Conservation (phyloP, 2,888 invertebrate genomes). For the Ornithoptera priamus region DNA sequence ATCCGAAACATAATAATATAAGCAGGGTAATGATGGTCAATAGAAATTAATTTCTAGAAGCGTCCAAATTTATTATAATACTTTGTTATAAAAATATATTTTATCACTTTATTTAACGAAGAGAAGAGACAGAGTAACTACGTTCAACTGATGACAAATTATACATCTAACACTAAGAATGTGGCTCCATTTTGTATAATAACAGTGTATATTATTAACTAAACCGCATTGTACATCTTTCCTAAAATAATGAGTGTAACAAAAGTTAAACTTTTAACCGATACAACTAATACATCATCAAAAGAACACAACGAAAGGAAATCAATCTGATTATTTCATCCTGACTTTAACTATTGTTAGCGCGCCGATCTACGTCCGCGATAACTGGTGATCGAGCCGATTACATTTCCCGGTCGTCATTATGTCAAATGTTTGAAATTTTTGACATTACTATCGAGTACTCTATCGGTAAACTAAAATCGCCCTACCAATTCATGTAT, state of each 20-base stretch:
- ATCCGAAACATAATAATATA: too few relatives aligned
- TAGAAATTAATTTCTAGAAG: too few relatives aligned
- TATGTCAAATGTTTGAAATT: slow-evolving; percentile 43
- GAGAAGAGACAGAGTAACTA: too few relatives aligned
- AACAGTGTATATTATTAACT: too few relatives aligned
- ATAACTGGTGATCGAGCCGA: slow-evolving; percentile 37
- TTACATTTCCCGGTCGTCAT: slow-evolving; percentile 42
- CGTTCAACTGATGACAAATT: too few relatives aligned
- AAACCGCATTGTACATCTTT: too few relatives aligned
- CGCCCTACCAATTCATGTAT: slow-evolving; percentile 1
- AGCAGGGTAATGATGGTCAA: too few relatives aligned
- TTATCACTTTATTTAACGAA: too few relatives aligned
- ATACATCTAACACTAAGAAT: too few relatives aligned
- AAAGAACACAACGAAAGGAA: slow-evolving; percentile 15
- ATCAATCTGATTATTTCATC: slow-evolving; percentile 37
- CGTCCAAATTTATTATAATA: too few relatives aligned
- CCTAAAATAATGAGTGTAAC: not conserved
- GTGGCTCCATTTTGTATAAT: too few relatives aligned
- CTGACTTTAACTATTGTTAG: slow-evolving; percentile 37
- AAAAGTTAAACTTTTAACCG: slow-evolving; percentile 17
- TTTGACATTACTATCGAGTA: slow-evolving; percentile 43
- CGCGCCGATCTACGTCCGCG: slow-evolving; percentile 36
- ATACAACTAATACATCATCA: slow-evolving; percentile 19
- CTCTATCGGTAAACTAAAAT: slow-evolving; percentile 8
- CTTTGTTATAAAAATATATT: too few relatives aligned